Evolutionary conservation across 2,888 invertebrate genomes (phyloP).

Genomic region (Nyleta sp.): DNA sequence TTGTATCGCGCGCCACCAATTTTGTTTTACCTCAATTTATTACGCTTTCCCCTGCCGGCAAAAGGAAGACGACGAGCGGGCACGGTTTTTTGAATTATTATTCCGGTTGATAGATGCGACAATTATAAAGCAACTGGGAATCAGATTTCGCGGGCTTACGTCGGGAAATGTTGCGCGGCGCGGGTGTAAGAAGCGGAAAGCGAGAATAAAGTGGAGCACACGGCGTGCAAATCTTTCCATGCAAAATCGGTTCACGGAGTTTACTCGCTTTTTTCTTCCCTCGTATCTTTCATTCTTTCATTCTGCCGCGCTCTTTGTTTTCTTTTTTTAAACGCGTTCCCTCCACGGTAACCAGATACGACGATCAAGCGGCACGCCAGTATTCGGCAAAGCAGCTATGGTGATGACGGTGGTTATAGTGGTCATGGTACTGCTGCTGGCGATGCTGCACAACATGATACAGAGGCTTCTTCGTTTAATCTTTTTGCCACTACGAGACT

Average conservation of each 20-base stretch:
- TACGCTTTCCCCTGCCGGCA: slow-evolving; percentile 6
- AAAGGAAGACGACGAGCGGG: slow-evolving; percentile 13
- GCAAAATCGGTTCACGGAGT: slow-evolving; percentile 50
- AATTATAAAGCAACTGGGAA: slow-evolving; percentile 29
- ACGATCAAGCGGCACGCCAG: slow-evolving; percentile 68
- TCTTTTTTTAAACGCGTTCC: slow-evolving; percentile 56
- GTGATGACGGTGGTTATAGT: slow-evolving; percentile 60
- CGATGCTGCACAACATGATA: slow-evolving; percentile 58
- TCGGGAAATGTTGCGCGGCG: slow-evolving; percentile 1
- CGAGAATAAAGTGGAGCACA: slow-evolving; percentile 19
- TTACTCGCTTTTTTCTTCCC: slow-evolving; percentile 40
- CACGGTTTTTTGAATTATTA: slow-evolving; percentile 43
- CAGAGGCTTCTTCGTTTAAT: slow-evolving; percentile 42
- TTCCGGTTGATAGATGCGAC: slow-evolving; percentile 18
- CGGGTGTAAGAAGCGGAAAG: slow-evolving; percentile 2
- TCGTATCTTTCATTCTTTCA: slow-evolving; percentile 27
- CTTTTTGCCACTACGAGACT: slow-evolving; percentile 52
- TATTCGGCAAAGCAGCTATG: slow-evolving; percentile 55
- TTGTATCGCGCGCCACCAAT: slow-evolving; percentile 32
- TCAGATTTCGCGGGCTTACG: slow-evolving; percentile 9
- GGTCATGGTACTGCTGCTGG: slow-evolving; percentile 52
- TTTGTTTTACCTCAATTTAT: slow-evolving; percentile 32
- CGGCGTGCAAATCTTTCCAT: slow-evolving; percentile 48
- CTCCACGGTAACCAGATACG: slow-evolving; percentile 71
- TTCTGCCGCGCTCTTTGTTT: slow-evolving; percentile 24